Evolutionary conservation across 2,888 invertebrate genomes (phyloP), one percentile per base, ranked within the genome.

Genomic region (Cosmia trapezina): DNA sequence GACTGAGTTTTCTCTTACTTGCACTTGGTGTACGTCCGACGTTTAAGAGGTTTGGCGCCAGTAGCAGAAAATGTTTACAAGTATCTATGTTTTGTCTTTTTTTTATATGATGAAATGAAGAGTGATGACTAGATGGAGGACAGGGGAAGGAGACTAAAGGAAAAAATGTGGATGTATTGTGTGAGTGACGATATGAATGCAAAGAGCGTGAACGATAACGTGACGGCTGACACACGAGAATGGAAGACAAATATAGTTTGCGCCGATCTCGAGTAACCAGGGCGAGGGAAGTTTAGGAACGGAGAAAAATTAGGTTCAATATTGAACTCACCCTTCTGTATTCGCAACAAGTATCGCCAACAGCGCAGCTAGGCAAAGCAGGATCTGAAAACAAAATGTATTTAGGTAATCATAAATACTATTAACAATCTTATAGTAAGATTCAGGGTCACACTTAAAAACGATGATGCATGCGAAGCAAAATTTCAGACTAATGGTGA

Each of bases 251-350:
- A 61, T 3, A 28, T 8, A 12, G 12, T 7, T 22, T 45, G 28
- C 19, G 7, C 7, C 8, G 45, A 45, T 8, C 28, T 12, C 12
- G 4, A 14, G 28, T 45, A 12, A 19, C 2, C 19, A 61, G 9
- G 9, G 11, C 19, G 12, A 28, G 8, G 28, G 33, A n/a, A 17
- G 14, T n/a, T 49, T 51, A 17, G n/a, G 14, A 33, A 14, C 5
- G 33, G 49, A n/a, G 2, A 14, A n/a, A 41, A 17, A 22, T 22
- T 5, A 4, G 28, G 5, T 51, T 37, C 49, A 33, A 22, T 45
- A 47, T 47, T 28, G 14, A 11, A 66, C 79, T 90, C 84, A 94
- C 94, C 93, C 92, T 87, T 93, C 93, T 9, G 84, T 84, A 51
- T 75, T 63, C 11, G 84, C 81, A 19, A 91, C 80, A 33, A 92